Evolutionary conservation across 1,140 invertebrate species (phyloP).

Genomic region (Drosophila pseudoobscura): DNA sequence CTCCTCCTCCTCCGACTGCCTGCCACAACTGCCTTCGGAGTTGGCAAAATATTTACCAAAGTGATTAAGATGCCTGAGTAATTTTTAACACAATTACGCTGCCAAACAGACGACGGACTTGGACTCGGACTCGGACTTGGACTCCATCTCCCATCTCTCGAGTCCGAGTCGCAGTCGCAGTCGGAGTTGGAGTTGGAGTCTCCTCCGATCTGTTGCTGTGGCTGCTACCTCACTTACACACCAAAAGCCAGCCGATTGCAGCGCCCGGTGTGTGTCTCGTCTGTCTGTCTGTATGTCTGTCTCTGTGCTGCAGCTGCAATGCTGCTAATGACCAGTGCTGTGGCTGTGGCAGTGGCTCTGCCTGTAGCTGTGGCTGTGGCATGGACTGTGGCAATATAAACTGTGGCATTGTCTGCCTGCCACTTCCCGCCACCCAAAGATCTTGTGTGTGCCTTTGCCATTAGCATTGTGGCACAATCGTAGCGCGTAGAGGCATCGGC

Average conservation of each 20-base stretch:
- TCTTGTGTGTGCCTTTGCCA: slow-evolving; percentile 63
- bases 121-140: slow-evolving; percentile 32
- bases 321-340: slow-evolving; percentile 70
- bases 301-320: slow-evolving; percentile 65
- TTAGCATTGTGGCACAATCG: slow-evolving; percentile 79
- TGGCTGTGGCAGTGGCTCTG: too few relatives aligned
- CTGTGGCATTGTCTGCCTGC: slow-evolving; percentile 74
- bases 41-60: slow-evolving; percentile 82
- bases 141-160: too few relatives aligned
- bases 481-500: slow-evolving; percentile 47
- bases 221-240: slow-evolving; percentile 76
- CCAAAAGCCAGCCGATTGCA: slow-evolving; percentile 41
- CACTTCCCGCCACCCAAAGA: slow-evolving; percentile 63
- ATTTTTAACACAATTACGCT: slow-evolving; percentile 82
- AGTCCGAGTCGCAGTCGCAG: slow-evolving; percentile 20
- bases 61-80: slow-evolving; percentile 82
- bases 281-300: slow-evolving; percentile 41
- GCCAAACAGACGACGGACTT: slow-evolving; percentile 74
- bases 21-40: slow-evolving; percentile 30
- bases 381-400: slow-evolving; percentile 68
- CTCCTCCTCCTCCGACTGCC: slow-evolving; percentile 19
- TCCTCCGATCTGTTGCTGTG: slow-evolving; percentile 16
- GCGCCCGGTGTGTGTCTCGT: slow-evolving; percentile 40
- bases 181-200: slow-evolving; percentile 17
- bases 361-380: slow-evolving; percentile 14